Evolutionary conservation across 35 echinoderm and acorn worm species (phyloP), one percentile per base, ranked within the genome.

Genomic region (Apostichopus parvimensis): DNA sequence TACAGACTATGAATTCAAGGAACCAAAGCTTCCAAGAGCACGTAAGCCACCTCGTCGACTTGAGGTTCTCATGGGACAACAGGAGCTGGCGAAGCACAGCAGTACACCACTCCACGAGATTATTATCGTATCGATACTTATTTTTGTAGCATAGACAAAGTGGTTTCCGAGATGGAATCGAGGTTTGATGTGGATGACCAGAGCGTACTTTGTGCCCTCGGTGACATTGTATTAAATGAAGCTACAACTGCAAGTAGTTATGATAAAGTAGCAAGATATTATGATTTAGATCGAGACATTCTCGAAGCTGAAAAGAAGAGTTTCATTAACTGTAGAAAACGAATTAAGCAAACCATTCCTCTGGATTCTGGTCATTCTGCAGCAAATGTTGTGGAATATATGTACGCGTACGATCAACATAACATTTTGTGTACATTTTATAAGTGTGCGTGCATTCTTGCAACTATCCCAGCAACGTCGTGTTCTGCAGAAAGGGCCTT

Each of bases 21-120:
- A 88, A 73, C 34, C 86, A 88, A 66, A n/a, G 86, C 86, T 68
- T 88, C 86, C 60, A 88, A 88, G 56, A 88, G 60, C 86, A 88
- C 56, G 86, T 64, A 86, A 18, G 86, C 86, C 86, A 70, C 86
- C 59, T 71, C 28, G 11, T 34, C 28, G 28, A 34, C 28, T 34
- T 34, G 28, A 34, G 28, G 28, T 1, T 34, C 28, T 34, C 28
- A 34, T 56, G 82, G 56, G 21, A 59, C 45, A 85, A 54, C 45
- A 59, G 56, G 53, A 59, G 45, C 56, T 55, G 82, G 11, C 56
- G 25, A 79, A 79, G 78, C 78, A 79, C 78, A 79, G 12, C 78
- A 79, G 17, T 79, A 79, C 78, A 79, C 78, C 78, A 6, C 20
- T 79, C 78, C 78, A 28, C 78, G 23, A 34, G 78, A 79, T 79